A percentile compares a stretch with the other conserved stretches of the same genome.
phyloP scores from a whole-genome alignment of 2,113 vertebrate genomes.

The Glaucomys volans region DNA sequence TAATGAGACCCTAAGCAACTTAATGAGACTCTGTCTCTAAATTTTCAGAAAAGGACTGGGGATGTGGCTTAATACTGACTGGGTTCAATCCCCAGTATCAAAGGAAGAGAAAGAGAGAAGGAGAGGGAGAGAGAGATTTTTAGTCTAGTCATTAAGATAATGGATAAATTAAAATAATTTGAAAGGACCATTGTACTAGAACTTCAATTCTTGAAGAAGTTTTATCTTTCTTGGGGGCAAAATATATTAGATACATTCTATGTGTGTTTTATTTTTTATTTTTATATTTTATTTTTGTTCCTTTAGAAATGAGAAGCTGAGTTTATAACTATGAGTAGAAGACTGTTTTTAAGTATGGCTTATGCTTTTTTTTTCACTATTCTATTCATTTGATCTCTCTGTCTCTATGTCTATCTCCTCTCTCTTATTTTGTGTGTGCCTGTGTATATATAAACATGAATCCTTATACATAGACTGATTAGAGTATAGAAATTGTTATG shows the following conservation, averaged over 20 bases:
- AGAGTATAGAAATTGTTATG: background rate
- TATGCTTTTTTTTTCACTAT: background rate
- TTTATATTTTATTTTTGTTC: background rate
- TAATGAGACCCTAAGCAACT: too few species aligned
- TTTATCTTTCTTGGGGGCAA: background rate
- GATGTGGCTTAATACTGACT: too few species aligned
- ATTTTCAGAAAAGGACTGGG: too few species aligned
- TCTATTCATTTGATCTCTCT: background rate
- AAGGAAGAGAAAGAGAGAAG: background rate
- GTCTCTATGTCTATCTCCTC: background rate
- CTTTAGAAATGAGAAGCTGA: slow-evolving; percentile 24
- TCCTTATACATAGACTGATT: background rate
- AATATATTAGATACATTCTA: background rate
- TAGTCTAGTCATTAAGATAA: background rate
- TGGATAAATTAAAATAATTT: background rate
- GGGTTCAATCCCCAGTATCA: too few species aligned
- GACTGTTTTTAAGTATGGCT: background rate
- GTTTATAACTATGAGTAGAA: background rate
- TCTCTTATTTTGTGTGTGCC: background rate
- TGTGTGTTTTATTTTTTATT: background rate
- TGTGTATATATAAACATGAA: background rate
- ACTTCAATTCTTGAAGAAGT: background rate
- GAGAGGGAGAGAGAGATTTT: background rate
- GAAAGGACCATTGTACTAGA: too few species aligned
- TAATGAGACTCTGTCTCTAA: too few species aligned